Conservation (phyloP, 2,888 invertebrate genomes). For the Epinotia bilunana region DNA sequence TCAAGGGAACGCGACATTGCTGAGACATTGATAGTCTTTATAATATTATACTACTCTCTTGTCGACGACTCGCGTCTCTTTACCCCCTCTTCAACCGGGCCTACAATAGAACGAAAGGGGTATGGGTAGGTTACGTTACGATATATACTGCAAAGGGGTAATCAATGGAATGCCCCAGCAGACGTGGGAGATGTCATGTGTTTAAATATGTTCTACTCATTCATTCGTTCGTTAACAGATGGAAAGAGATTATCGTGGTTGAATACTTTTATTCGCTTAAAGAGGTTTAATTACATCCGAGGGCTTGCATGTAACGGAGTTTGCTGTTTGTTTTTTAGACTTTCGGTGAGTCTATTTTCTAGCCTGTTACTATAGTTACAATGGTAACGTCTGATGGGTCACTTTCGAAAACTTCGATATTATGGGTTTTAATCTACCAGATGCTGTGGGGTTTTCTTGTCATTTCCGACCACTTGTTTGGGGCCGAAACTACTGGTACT, state of each 20-base stretch:
- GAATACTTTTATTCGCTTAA: constrained; percentile 52
- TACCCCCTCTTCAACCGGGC: neutral
- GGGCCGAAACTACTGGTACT: too few species aligned
- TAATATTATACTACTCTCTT: too few species aligned
- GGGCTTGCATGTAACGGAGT: neutral
- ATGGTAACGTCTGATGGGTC: too few species aligned
- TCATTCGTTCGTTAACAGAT: constrained; percentile 55
- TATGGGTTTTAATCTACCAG: too few species aligned
- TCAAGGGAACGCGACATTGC: too few species aligned
- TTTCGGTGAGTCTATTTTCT: neutral
- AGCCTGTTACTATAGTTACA: too few species aligned
- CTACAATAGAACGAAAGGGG: constrained; percentile 41
- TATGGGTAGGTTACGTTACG: constrained; percentile 38
- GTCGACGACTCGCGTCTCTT: too few species aligned
- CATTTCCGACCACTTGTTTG: too few species aligned
- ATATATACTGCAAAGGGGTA: constrained; percentile 58
- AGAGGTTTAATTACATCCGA: constrained; percentile 44
- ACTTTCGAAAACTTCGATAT: too few species aligned
- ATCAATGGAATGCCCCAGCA: constrained; percentile 53
- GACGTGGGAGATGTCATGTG: constrained; percentile 68
- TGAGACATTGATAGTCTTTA: too few species aligned
- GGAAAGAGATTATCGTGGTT: constrained; percentile 60
- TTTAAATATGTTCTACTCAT: constrained; percentile 65
- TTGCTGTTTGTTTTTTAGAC: neutral
- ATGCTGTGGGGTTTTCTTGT: too few species aligned